Evolutionary conservation across 2,797 vertebrate genomes (phyloP).

Genomic region (Channallabes apus): DNA sequence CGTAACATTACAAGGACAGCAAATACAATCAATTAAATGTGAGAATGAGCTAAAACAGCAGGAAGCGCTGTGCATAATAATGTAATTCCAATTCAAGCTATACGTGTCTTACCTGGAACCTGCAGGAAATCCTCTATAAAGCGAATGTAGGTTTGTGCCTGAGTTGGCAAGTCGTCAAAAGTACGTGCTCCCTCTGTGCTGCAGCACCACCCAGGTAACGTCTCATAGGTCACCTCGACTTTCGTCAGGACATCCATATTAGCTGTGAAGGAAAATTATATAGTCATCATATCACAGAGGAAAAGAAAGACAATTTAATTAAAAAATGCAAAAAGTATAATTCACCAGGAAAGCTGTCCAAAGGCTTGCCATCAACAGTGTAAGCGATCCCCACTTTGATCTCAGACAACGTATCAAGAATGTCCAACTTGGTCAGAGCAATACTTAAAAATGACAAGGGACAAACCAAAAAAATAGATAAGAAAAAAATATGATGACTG

Average conservation of each 20-base stretch:
- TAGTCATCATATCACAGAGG: background rate
- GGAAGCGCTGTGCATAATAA: background rate
- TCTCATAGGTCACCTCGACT: constrained; percentile 76
- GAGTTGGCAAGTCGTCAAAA: constrained; percentile 72
- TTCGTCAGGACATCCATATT: constrained; percentile 79
- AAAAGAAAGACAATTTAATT: background rate
- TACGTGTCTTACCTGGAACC: constrained; percentile 71
- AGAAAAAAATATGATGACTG: background rate
- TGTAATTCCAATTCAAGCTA: background rate
- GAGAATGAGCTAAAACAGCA: background rate
- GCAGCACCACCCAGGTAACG: constrained; percentile 77
- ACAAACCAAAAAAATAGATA: background rate
- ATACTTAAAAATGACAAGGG: constrained; percentile 64
- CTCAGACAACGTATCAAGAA: constrained; percentile 77
- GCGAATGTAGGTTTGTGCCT: constrained; percentile 75
- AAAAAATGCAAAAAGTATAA: background rate
- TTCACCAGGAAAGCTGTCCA: constrained; percentile 79
- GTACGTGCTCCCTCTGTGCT: constrained; percentile 74
- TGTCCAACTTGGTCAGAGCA: constrained; percentile 82
- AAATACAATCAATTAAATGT: background rate
- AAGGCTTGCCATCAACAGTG: constrained; percentile 69
- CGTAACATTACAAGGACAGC: background rate
- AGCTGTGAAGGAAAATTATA: constrained; percentile 57
- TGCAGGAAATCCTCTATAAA: constrained; percentile 80
- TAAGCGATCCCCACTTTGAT: constrained; percentile 82